Evolutionary conservation across 2,797 vertebrate genomes (phyloP).

Genomic region (Epinephelus awoara): DNA sequence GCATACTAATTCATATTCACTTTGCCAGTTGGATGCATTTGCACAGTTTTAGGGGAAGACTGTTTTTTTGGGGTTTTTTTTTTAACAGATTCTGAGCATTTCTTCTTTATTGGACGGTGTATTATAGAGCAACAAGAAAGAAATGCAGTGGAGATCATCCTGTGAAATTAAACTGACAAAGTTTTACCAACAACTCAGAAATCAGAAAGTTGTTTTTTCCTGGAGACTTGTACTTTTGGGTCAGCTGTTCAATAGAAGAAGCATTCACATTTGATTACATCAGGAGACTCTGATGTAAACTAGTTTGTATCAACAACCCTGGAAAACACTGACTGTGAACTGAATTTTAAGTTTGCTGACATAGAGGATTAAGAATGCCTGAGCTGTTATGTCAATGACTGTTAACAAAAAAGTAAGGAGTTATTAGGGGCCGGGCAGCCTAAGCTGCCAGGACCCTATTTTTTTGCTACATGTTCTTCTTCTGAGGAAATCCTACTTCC

Average conservation of each 20-base stretch:
- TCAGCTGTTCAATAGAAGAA: not conserved
- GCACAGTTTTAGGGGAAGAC: not conserved
- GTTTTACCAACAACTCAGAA: not conserved
- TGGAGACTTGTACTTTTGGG: not conserved
- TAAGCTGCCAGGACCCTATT: too few species aligned
- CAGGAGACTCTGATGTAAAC: not conserved
- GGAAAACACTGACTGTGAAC: too few species aligned
- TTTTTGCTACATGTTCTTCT: too few species aligned
- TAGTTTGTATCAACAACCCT: not conserved
- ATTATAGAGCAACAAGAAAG: not conserved
- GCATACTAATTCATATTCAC: not conserved
- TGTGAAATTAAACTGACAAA: not conserved
- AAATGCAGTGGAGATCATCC: not conserved
- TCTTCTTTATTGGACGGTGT: not conserved
- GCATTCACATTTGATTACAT: not conserved
- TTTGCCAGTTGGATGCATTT: conserved; percentile 18
- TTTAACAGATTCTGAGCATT: not conserved
- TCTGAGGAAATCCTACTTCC: too few species aligned
- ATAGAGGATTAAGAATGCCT: too few species aligned
- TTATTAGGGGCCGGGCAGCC: too few species aligned
- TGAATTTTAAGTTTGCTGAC: too few species aligned
- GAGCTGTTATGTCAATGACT: too few species aligned
- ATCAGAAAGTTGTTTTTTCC: not conserved
- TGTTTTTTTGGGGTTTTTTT: too few species aligned
- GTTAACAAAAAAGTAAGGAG: too few species aligned